Base-by-base conservation (phyloP, 2,113 vertebrate species). In the Spermophilus dauricus region DNA sequence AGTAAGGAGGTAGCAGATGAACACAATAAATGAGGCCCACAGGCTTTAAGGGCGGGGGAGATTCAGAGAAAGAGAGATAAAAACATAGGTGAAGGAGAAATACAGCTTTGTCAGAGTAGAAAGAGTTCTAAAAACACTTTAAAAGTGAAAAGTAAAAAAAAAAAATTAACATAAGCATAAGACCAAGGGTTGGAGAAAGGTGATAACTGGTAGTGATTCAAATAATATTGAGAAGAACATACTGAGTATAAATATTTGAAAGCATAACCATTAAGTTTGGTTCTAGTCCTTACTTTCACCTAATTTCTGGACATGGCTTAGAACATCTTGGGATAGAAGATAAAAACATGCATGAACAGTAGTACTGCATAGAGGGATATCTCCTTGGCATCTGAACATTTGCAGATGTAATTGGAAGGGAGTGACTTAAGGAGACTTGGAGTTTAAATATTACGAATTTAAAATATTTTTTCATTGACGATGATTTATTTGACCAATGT, bases 401-500 rank as follows among this genome's bases (percentile, higher is more conserved):
- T 89, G 67, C 8, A 83, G 51, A 17, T 67, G 45, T 37, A 89
- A 39, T 80, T 78, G 26, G 34, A 96, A 2, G 16, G 0, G 12
- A 75, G 32, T 70, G 48, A 75, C 7, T 86, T 78, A n/a, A 76
- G 18, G 12, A 69, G 12, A 84, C 5, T 28, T 37, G 8, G 7
- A 85, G 4, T 81, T 85, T 91, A 18, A 83, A 58, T 1, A 77
- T 53, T 73, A 58, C 11, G 86, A 22, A 70, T 69, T 88, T 82
- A 85, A 65, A 78, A 65, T 88, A 72, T 94, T 76, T 95, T 93
- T 75, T 87, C 10, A 61, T 45, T 76, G n/a, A 73, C 42, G 67
- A 80, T 78, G 53, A 77, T 56, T 73, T 86, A 78, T 93, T 13
- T 94, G 48, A 69, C 17, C 4, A 37, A 45, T 3, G 8, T 83